Percentiles rank a stretch among this genome's conserved stretches.
phyloP scores from a whole-genome alignment of 1,140 invertebrate genomes.

The Hylaeus volcanicus region DNA sequence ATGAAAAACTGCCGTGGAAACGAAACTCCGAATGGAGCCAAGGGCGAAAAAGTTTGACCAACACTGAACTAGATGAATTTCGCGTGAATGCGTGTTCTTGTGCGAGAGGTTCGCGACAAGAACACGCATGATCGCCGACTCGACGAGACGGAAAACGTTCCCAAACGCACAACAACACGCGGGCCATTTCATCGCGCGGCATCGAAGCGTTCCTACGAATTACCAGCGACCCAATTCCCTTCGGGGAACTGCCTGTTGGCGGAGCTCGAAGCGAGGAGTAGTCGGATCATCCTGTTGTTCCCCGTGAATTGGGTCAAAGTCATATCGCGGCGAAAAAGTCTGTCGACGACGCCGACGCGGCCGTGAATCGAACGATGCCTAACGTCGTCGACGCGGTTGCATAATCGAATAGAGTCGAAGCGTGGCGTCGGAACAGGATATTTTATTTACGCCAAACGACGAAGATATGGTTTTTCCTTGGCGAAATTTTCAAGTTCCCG shows the following conservation, averaged over 20 bases:
- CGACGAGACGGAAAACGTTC: not conserved
- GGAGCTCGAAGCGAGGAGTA: not conserved
- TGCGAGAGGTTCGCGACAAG: not conserved
- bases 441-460: not conserved
- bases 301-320: constrained; percentile 53
- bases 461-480: not conserved
- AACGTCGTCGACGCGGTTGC: constrained; percentile 29
- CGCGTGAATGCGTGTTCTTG: no score
- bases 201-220: not conserved
- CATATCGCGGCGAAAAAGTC: constrained; percentile 43
- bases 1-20: no score
- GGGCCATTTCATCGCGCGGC: not conserved
- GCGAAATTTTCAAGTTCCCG: no score
- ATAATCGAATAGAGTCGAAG: constrained; percentile 31
- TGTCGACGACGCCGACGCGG: constrained; percentile 12
- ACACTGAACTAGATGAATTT: no score
- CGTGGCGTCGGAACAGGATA: not conserved
- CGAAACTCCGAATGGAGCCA: no score
- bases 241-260: not conserved
- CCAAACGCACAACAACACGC: not conserved
- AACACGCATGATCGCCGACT: not conserved
- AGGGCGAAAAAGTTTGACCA: no score
- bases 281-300: constrained; percentile 2
- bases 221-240: not conserved
- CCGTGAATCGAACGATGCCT: constrained; percentile 33